Evolutionary conservation across 2,113 vertebrate genomes (phyloP).

Genomic region (Vulpes ferrilata): DNA sequence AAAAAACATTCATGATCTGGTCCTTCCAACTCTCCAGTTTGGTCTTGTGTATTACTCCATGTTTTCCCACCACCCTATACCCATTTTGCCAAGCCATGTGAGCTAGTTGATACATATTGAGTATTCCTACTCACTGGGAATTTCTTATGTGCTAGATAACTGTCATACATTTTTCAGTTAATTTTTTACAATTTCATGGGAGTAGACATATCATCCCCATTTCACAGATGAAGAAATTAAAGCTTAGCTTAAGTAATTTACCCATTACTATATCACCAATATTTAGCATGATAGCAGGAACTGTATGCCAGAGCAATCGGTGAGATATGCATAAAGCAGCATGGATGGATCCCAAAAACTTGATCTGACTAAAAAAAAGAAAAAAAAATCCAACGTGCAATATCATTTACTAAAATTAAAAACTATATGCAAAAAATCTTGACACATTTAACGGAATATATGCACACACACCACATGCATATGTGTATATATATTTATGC

Average conservation of each 20-base stretch:
- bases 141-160: background rate
- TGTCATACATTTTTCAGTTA: background rate
- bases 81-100: background rate
- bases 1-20: background rate
- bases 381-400: background rate
- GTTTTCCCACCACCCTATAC: background rate
- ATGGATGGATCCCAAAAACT: background rate
- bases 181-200: constrained; percentile 16
- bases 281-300: background rate
- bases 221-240: background rate
- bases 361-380: background rate
- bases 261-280: background rate
- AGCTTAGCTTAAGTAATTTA: background rate
- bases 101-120: background rate
- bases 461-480: background rate
- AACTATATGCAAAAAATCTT: background rate
- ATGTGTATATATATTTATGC: background rate
- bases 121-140: background rate
- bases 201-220: background rate
- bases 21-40: background rate
- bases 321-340: background rate
- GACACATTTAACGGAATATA: background rate
- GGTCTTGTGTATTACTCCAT: background rate
- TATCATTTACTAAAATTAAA: constrained; percentile 28
- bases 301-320: background rate